phyloP scores from a whole-genome alignment of 1,140 invertebrate species.

The Drosophila lacteicornis region DNA sequence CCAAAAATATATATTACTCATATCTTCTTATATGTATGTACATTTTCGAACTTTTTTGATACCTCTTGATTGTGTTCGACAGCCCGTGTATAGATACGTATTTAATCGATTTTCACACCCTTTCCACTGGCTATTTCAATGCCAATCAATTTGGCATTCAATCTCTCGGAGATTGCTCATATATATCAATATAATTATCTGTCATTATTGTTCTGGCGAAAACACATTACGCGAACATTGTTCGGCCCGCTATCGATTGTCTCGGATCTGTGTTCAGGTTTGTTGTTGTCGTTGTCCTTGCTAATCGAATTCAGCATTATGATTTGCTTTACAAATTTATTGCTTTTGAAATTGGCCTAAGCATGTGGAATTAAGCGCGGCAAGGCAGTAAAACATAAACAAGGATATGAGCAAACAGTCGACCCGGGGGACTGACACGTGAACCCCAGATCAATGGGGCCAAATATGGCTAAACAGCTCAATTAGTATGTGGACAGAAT shows the following conservation, averaged over 20 bases:
- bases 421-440: constrained; percentile 61
- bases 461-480: constrained; percentile 57
- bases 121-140: constrained; percentile 33
- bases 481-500: constrained; percentile 48
- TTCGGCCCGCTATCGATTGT: constrained; percentile 41
- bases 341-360: constrained; percentile 64
- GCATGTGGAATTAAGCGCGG: constrained; percentile 31
- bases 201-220: constrained; percentile 65
- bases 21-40: too few species aligned
- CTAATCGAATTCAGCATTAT: constrained; percentile 48
- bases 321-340: constrained; percentile 76
- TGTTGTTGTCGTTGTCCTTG: constrained; percentile 61
- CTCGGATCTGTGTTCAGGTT: constrained; percentile 33
- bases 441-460: constrained; percentile 25
- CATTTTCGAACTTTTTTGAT: not conserved
- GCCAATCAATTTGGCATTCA: constrained; percentile 61
- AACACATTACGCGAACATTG: constrained; percentile 53
- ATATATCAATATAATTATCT: constrained; percentile 69
- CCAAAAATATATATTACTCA: not conserved
- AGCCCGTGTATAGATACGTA: not conserved
- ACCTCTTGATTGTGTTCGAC: not conserved
- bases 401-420: constrained; percentile 66
- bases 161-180: constrained; percentile 39
- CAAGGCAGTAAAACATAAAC: constrained; percentile 52
- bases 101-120: constrained; percentile 52